These are phyloP conservation scores for Poeciliopsis prolifica DNA, from an alignment of 2,113 vertebrate species.

Conservation along the genomic window DNA sequence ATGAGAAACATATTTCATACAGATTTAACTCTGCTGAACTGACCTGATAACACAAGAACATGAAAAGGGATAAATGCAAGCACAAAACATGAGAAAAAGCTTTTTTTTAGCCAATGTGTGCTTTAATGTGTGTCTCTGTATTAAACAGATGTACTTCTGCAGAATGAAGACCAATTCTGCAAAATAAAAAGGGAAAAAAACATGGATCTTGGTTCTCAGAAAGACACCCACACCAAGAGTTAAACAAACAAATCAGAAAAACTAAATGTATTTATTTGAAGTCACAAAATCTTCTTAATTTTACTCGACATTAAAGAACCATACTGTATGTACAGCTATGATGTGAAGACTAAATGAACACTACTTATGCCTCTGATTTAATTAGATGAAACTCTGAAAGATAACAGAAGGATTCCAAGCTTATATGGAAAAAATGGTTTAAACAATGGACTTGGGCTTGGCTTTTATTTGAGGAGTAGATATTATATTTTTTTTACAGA, in stretches of 20 bases:
- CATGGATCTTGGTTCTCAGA: neutral
- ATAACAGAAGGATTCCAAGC: neutral
- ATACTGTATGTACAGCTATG: too few species aligned
- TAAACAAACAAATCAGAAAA: neutral
- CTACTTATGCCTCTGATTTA: neutral
- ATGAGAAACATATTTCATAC: constrained; percentile 1
- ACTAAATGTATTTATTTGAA: neutral
- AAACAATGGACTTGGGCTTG: neutral
- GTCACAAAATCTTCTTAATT: neutral
- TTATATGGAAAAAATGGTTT: neutral
- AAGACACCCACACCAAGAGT: neutral
- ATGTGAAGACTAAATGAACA: too few species aligned
- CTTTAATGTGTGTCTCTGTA: neutral
- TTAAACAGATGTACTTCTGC: neutral
- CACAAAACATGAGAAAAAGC: constrained; percentile 6
- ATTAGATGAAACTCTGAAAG: neutral
- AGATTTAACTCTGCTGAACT: neutral
- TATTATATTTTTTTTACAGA: neutral
- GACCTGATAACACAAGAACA: neutral
- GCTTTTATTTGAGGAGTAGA: too few species aligned
- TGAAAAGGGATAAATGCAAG: constrained; percentile 9
- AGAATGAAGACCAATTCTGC: neutral
- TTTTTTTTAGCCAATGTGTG: neutral
- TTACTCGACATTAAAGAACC: neutral
- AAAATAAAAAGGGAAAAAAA: neutral